Base-by-base conservation (phyloP, 2,797 vertebrate genomes). In the Bovichtus variegatus region DNA sequence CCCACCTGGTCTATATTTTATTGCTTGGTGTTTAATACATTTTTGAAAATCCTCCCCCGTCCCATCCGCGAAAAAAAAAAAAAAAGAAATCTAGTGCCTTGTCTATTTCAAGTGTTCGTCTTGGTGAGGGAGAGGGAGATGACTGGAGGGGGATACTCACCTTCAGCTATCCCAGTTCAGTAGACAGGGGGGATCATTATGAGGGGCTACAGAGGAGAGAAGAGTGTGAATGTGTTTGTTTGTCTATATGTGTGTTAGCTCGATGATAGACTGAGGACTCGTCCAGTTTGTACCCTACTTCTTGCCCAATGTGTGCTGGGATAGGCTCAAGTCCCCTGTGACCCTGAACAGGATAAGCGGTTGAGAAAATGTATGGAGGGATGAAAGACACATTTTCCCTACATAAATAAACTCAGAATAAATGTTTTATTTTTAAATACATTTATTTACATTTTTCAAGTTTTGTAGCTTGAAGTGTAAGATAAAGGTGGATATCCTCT, bases 1-100 rank as follows among this genome's bases (percentile, higher is more conserved):
- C 91, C 88, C 90, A 78, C 82, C 89, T 88, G 86, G 86, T 94
- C 86, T 90, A 93, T 92, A 86, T 93, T 94, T 94, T 85, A 95
- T 94, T 91, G 83, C 87, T 88, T 90, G 77, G 89, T 91, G 87
- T 92, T 93, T 93, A 93, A 94, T 93, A 86, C 80, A 90, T 93
- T 90, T 92, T 94, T 88, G 80, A 91, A 91, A 89, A 84, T 73
- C 76, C 82, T 54, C 75, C 66, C 78, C 76, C 71, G 68, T 71
- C 58, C 61, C 34, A 38, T 68, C 21, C 53, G 54, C 4, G 13
- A 49, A 62, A 54, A 25, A 55, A 72, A 68, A 70, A 25, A 55
- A 72, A 68, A 70, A 58, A 76, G 62, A 18, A 58, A 83, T 57
- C 51, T 49, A 40, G 71, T 78, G 60, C 71, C 83, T 82, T 82